Base-by-base conservation (phyloP, 2,797 vertebrate species). In the Melanotaenia pygmaea region DNA sequence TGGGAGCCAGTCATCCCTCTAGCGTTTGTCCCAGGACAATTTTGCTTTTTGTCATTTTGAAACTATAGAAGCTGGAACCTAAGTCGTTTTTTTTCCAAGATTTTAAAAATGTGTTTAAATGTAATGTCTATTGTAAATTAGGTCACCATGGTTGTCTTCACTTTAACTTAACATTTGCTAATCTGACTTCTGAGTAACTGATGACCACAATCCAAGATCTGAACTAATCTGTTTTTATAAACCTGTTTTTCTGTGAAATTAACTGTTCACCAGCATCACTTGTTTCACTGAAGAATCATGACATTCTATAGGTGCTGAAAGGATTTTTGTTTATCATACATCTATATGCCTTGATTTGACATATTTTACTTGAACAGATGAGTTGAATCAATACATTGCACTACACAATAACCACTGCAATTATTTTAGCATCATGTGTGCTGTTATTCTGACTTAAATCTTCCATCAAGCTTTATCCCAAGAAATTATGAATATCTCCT, bases 381-480 rank as follows among this genome's bases (percentile, higher is more conserved):
- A 57, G 34, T 63, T 63, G 18, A 73, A 62, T 34, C 32, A 30
- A 4, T 5, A 37, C 18, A n/a, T 32, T 77, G 53, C 37, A 32
- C 7, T 32, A 11, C 11, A 77, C 60, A 7, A 38, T 38, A 35
- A 40, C n/a, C 18, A 0, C 40, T 60, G 53, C 24, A 67, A 12
- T 62, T 69, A 30, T 50, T 18, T 62, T 32, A 16, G 45, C 24
- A 35, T 65, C 28, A 16, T 64, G n/a, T 59, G 11, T 72, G 28
- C 40, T 64, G 40, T 79, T 65, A 56, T 30, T 60, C 20, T 54
- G 73, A 77, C 79, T 76, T 82, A 32, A 79, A 66, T 82, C 68
- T 71, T 64, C 37, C 40, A 38, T 40, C 75, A 70, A 80, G 47
- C 82, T 64, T 70, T 77, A 28, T 32, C 37, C 7, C 30, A 70